Base-by-base conservation (phyloP, 2,888 invertebrate genomes). In the Apeira syringaria region DNA sequence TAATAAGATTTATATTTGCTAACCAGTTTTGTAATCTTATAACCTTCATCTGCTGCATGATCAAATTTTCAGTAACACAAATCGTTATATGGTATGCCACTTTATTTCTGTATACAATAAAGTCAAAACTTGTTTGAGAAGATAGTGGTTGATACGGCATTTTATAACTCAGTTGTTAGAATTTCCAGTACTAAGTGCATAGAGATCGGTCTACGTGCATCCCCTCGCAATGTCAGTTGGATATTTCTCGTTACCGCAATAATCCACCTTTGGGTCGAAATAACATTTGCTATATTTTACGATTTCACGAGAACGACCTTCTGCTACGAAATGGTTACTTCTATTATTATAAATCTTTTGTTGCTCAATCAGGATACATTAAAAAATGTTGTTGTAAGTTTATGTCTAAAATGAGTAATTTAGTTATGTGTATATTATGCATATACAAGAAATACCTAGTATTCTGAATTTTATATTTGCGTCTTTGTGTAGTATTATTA, bases 161-260 rank as follows among this genome's bases (percentile, higher is more conserved):
- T 76, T 40, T 47, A 46, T 46, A 45, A n/a, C n/a, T 38, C 50
- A 37, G 28, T 29, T 26, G 25, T 31, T 15, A 40, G 47, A 61
- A 68, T 64, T 64, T 48, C 65, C 59, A 68, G 72, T 70, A 75
- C 76, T 85, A 83, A 86, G 85, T 86, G 85, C 85, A 86, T 79
- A 78, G 76, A 71, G 81, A 81, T 82, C 79, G 80, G 59, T 72
- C 71, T 81, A 86, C 84, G 85, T 84, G 86, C 82, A 80, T 79
- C 80, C 78, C 75, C 64, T 77, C 64, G 72, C 74, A 72, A 82
- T 82, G 85, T 80, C 83, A 80, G 83, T 81, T 80, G 79, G 80
- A 84, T 81, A 84, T 84, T 83, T 76, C 84, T 83, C 78, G 80
- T 86, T 84, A 84, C 85, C 75, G 76, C 82, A 79, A 80, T 87